Conservation (phyloP, 37 sponge, comb jelly and placozoan genomes). For the Corticium candelabrum region DNA sequence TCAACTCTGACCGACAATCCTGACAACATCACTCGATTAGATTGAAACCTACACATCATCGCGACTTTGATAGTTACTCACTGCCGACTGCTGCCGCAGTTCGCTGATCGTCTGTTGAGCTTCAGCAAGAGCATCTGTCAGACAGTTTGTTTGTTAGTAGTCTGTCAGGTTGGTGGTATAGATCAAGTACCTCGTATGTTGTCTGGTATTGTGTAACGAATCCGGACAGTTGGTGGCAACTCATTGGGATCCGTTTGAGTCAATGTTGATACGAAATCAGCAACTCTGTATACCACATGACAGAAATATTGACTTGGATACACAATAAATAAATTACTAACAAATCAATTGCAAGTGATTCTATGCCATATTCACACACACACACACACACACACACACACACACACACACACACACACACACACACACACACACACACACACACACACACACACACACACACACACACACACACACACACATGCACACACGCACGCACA, state of each 20-base stretch:
- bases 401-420: background rate
- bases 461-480: background rate
- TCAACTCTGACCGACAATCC: too few relatives aligned
- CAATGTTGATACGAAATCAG: background rate
- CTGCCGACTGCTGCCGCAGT: background rate
- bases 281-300: too few relatives aligned
- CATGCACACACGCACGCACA: background rate
- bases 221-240: background rate
- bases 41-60: background rate
- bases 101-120: background rate
- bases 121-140: background rate
- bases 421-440: background rate
- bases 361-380: slow-evolving; percentile 9
- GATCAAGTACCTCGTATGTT: too few relatives aligned
- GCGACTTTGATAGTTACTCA: background rate
- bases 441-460: background rate
- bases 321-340: too few relatives aligned
- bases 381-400: background rate
- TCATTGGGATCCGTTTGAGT: background rate
- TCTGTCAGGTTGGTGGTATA: too few relatives aligned
- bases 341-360: background rate
- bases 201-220: background rate
- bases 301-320: too few relatives aligned
- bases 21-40: background rate
- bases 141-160: too few relatives aligned